Conservation (phyloP, 2,113 vertebrate species). For the Sclerurus mexicanus region DNA sequence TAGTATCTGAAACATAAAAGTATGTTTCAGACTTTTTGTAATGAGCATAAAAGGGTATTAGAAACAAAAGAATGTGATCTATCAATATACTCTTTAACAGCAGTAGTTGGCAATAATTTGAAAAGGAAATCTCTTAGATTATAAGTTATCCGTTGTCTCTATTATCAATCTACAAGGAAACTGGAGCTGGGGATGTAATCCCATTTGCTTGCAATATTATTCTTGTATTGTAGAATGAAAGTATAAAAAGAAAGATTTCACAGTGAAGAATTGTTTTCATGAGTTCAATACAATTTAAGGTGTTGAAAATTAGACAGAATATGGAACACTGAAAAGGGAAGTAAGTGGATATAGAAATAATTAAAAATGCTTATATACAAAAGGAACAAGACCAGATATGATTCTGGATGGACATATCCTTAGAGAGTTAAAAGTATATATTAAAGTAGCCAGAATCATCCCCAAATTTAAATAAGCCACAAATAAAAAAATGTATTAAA, state of each 20-base stretch:
- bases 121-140: neutral
- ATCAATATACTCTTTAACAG: neutral
- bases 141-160: neutral
- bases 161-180: neutral
- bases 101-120: neutral
- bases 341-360: neutral
- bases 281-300: neutral
- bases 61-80: neutral
- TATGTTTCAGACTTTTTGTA: neutral
- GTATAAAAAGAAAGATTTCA: neutral
- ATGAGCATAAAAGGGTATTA: neutral
- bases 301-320: neutral
- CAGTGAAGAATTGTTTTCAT: neutral
- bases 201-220: neutral
- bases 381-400: neutral
- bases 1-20: neutral
- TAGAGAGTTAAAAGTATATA: neutral
- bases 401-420: neutral
- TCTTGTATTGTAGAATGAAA: neutral
- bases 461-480: neutral
- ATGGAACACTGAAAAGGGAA: neutral
- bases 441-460: neutral
- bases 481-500: neutral
- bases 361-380: neutral
- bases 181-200: neutral